Conservation (phyloP, 2,113 vertebrate species). For the Clinocottus analis region DNA sequence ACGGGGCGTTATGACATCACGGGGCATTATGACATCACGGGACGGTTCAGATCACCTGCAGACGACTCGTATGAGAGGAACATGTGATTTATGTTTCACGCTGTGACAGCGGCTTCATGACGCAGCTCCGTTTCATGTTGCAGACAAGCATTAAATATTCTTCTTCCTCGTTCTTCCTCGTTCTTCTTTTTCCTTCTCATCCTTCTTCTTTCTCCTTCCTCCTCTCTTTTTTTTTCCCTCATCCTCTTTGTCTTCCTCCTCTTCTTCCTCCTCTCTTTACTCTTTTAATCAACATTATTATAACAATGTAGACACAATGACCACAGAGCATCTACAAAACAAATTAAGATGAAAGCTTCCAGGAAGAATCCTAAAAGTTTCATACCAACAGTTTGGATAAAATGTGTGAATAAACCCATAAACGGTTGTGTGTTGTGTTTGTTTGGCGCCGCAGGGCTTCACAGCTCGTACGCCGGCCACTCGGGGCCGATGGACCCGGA, state of each 20-base stretch:
- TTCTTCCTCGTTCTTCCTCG: no score
- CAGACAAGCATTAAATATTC: no score
- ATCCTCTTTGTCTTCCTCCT: no score
- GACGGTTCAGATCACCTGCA: not conserved
- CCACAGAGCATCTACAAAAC: not conserved
- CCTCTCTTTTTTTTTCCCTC: no score
- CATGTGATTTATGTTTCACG: not conserved
- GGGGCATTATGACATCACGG: constrained; percentile 1
- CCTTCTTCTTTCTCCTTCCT: no score
- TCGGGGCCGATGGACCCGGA: constrained; percentile 85
- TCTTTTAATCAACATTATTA: not conserved
- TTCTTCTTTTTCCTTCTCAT: no score
- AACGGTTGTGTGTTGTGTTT: no score
- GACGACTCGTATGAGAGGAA: constrained; percentile 1
- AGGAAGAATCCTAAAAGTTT: not conserved
- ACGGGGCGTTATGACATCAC: not conserved
- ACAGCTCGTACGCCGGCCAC: constrained; percentile 81
- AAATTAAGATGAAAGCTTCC: not conserved
- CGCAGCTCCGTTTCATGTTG: not conserved
- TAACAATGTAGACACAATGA: not conserved
- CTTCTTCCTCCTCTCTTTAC: not conserved
- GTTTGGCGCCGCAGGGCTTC: no score
- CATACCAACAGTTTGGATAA: no score
- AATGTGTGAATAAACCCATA: not conserved
- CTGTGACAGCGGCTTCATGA: not conserved